Evolutionary conservation across 2,797 vertebrate genomes (phyloP).

Genomic region (Sebastes iracundus): DNA sequence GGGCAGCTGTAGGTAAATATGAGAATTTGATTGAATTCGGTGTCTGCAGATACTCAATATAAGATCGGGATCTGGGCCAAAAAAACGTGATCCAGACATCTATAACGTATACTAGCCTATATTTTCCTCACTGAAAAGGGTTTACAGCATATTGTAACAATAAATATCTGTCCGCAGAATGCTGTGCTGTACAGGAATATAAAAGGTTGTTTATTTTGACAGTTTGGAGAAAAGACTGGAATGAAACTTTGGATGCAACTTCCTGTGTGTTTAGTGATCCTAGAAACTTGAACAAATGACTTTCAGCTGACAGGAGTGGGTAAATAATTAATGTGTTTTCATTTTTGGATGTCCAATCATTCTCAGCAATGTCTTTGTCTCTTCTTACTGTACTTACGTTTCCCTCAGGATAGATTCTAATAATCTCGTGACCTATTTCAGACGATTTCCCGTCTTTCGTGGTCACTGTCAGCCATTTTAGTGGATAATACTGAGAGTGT

Average conservation of each 20-base stretch:
- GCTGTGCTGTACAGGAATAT: neutral
- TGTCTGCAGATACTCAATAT: neutral
- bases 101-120: neutral
- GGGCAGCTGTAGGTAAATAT: neutral
- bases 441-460: slow-evolving; percentile 1
- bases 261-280: neutral
- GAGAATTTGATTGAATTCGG: neutral
- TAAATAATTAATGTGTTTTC: neutral
- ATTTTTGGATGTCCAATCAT: neutral
- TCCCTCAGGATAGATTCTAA: neutral
- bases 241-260: neutral
- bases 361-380: neutral
- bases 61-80: neutral
- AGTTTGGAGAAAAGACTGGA: neutral
- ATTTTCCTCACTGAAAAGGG: neutral
- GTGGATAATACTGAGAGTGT: neutral
- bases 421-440: slow-evolving; percentile 1
- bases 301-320: neutral
- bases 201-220: neutral
- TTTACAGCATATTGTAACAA: neutral
- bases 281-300: neutral
- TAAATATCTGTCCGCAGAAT: neutral
- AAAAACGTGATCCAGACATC: neutral
- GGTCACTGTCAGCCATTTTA: slow-evolving; percentile 25
- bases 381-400: slow-evolving; percentile 6